Evolutionary conservation across 2,113 vertebrate species (phyloP).

Genomic region (Oryzias woworae): DNA sequence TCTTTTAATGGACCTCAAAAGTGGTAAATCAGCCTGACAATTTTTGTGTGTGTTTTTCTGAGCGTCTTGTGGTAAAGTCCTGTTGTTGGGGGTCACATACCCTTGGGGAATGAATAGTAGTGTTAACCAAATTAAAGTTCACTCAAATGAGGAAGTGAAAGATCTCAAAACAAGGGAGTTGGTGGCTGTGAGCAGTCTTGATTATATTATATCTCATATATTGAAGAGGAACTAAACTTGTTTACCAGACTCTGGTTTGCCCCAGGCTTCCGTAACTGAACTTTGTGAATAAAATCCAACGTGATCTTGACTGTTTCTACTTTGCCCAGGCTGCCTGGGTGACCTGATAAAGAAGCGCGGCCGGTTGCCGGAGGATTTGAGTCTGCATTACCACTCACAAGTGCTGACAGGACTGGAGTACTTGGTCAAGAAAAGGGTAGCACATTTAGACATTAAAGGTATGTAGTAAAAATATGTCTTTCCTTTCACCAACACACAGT

Average conservation of each 20-base stretch:
- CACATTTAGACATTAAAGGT: slow-evolving; percentile 96
- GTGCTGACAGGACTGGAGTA: slow-evolving; percentile 85
- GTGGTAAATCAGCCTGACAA: slow-evolving; percentile 76
- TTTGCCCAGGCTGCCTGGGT: slow-evolving; percentile 82
- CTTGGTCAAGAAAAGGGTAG: slow-evolving; percentile 82
- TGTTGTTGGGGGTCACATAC: slow-evolving; percentile 25
- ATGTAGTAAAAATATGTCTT: background rate
- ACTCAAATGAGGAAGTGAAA: no score
- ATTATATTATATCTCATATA: no score
- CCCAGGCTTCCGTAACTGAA: background rate
- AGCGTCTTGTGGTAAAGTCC: slow-evolving; percentile 8
- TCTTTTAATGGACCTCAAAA: slow-evolving; percentile 92
- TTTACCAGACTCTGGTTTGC: no score
- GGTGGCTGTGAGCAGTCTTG: no score
- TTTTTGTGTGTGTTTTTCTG: background rate
- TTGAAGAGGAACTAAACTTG: no score
- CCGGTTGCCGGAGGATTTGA: slow-evolving; percentile 88
- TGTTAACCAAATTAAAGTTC: no score
- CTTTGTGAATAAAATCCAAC: slow-evolving; percentile 1
- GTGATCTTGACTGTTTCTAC: slow-evolving; percentile 21
- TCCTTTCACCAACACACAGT: background rate
- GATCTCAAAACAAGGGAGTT: no score
- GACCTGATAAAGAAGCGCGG: slow-evolving; percentile 88
- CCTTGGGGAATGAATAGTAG: no score
- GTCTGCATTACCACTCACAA: slow-evolving; percentile 88